phyloP scores from a whole-genome alignment of 2,113 vertebrate species.

The Puntigrus tetrazona region DNA sequence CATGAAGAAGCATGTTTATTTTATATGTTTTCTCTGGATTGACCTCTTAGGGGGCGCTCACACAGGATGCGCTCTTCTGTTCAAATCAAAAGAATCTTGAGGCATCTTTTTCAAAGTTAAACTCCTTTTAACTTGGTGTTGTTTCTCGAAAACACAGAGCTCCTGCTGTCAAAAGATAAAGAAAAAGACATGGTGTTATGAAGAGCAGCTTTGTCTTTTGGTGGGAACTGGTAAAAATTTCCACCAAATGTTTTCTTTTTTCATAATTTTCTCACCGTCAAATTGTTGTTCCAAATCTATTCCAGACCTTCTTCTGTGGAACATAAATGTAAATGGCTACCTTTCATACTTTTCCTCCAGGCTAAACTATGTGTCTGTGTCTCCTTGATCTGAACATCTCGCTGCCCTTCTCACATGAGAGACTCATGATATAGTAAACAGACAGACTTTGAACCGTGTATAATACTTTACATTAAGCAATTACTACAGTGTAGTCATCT shows the following conservation, averaged over 20 bases:
- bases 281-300: background rate
- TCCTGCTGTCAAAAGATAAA: background rate
- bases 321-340: background rate
- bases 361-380: background rate
- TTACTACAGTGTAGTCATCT: background rate
- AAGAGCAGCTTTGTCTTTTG: background rate
- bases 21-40: background rate
- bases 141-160: background rate
- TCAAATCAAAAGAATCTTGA: background rate
- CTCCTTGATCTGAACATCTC: background rate
- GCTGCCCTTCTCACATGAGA: background rate
- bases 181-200: background rate
- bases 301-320: background rate
- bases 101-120: background rate
- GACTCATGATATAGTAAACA: background rate
- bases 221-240: background rate
- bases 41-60: background rate
- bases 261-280: too few relatives aligned
- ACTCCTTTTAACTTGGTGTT: background rate
- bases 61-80: background rate
- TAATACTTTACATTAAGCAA: background rate
- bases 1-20: background rate
- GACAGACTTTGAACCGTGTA: background rate
- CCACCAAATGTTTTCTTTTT: too few relatives aligned
- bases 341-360: background rate